Base-by-base conservation (phyloP, 2,113 vertebrate genomes). In the Bos javanicus region DNA sequence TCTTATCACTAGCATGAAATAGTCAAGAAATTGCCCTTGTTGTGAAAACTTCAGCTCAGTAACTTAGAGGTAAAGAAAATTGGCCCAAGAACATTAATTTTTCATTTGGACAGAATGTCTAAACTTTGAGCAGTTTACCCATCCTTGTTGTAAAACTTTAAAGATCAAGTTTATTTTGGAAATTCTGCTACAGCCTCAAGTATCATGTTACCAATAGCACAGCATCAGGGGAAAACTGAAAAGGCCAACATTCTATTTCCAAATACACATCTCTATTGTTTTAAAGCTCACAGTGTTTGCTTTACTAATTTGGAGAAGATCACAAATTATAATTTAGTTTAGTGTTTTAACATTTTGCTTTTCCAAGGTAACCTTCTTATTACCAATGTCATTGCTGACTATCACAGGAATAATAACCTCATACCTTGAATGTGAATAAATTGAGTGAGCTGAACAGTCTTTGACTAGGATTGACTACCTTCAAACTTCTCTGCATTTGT, bases 371-470 rank as follows among this genome's bases (percentile, higher is more conserved):
- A 98, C 90, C 96, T 97, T 98, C 96, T 97, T 96, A 93, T 98
- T 99, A 98, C 99, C 98, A 98, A 92, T 89, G 97, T 94, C 94
- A 60, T 98, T 98, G 94, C 96, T 98, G 98, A 98, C 98, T 97
- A 98, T 98, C 97, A 95, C 94, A 97, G 97, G 97, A 97, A 97
- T 94, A 98, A 97, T 98, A 98, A 98, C 95, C 94, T 98, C 91
- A 43, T 98, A 98, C 98, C 97, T 98, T 92, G 93, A 98, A 96
- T 0, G 64, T 98, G 98, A 98, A 98, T 98, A 98, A 98, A 97
- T 97, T 97, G 96, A 88, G 98, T 91, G 91, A 97, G 60, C 91
- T 95, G 91, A 98, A 98, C 8, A 97, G 98, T 97, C 98, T 98
- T 95, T 97, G 90, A 98, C 96, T 96, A 97, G 90, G 94, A 97